These are phyloP conservation scores for Pseudomyrmex concolor DNA, from an alignment of 1,140 invertebrate genomes.

Conservation along the genomic window DNA sequence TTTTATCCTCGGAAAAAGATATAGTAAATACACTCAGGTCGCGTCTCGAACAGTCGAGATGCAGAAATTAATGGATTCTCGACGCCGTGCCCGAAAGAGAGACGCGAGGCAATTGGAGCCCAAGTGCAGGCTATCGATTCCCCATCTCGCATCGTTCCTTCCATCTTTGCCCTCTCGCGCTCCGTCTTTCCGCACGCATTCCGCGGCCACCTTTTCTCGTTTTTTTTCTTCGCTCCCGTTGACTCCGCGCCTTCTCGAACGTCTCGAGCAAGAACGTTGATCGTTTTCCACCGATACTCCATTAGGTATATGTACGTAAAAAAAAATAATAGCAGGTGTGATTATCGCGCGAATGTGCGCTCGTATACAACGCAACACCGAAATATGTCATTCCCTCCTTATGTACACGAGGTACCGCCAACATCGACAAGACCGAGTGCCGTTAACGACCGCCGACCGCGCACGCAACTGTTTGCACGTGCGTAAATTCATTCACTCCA, in stretches of 20 bases:
- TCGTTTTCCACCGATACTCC: constrained; percentile 25
- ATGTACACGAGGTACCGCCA: constrained; percentile 30
- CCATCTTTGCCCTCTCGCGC: constrained; percentile 29
- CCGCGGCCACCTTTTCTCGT: constrained; percentile 3
- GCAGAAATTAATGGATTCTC: constrained; percentile 65
- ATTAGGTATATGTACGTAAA: constrained; percentile 2
- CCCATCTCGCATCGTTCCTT: constrained; percentile 46
- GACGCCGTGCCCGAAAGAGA: constrained; percentile 18
- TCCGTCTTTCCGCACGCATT: constrained; percentile 25
- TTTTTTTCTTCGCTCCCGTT: constrained; percentile 6
- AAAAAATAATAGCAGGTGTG: constrained; percentile 71
- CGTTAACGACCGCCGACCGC: constrained; percentile 67
- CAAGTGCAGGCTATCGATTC: constrained; percentile 68
- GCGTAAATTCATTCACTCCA: constrained; percentile 18
- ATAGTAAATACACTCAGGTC: neutral
- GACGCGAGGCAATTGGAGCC: constrained; percentile 48
- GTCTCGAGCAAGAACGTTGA: constrained; percentile 19
- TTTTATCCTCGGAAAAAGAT: no score
- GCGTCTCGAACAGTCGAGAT: neutral
- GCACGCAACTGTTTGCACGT: constrained; percentile 13
- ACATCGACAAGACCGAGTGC: constrained; percentile 47
- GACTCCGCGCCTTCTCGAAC: constrained; percentile 17
- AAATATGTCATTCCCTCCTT: constrained; percentile 75
- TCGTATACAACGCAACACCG: constrained; percentile 55
- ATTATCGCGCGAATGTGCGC: constrained; percentile 72